Conservation (phyloP, 2,797 vertebrate species). For the Kryptolebias ocellatus region DNA sequence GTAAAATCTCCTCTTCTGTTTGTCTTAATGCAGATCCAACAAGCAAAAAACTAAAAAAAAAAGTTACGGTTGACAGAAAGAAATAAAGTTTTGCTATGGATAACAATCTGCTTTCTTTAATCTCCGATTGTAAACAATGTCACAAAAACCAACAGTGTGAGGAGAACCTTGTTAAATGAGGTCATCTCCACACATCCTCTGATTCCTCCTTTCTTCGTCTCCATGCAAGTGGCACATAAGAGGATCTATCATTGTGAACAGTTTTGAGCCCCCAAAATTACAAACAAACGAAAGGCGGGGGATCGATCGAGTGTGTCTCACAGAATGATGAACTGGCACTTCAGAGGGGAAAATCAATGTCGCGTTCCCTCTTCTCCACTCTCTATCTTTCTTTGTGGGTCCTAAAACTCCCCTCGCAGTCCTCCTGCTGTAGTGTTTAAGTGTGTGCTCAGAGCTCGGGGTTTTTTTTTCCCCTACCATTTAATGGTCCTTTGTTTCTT, state of each 20-base stretch:
- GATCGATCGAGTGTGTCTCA: constrained; percentile 82
- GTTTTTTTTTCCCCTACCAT: constrained; percentile 36
- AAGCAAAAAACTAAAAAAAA: background rate
- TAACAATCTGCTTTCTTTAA: background rate
- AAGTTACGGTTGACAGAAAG: background rate
- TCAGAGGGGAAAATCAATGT: constrained; percentile 82
- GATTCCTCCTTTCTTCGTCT: constrained; percentile 70
- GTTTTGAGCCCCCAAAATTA: constrained; percentile 83
- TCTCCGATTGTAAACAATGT: constrained; percentile 1
- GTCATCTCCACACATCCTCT: constrained; percentile 67
- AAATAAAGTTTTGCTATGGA: background rate
- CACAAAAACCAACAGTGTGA: constrained; percentile 36
- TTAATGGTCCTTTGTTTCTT: constrained; percentile 71
- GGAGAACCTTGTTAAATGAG: constrained; percentile 61
- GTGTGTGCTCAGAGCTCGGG: constrained; percentile 26
- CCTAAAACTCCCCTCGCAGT: constrained; percentile 50
- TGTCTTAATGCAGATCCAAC: background rate
- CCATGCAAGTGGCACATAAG: constrained; percentile 56
- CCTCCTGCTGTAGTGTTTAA: constrained; percentile 44
- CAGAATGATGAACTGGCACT: constrained; percentile 86
- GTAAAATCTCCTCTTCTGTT: background rate
- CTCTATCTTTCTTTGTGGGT: constrained; percentile 43
- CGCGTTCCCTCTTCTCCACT: constrained; percentile 41
- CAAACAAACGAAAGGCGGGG: constrained; percentile 82
- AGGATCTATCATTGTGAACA: constrained; percentile 78